Conservation (phyloP, 1,140 invertebrate genomes). For the Octopus bimaculoides region DNA sequence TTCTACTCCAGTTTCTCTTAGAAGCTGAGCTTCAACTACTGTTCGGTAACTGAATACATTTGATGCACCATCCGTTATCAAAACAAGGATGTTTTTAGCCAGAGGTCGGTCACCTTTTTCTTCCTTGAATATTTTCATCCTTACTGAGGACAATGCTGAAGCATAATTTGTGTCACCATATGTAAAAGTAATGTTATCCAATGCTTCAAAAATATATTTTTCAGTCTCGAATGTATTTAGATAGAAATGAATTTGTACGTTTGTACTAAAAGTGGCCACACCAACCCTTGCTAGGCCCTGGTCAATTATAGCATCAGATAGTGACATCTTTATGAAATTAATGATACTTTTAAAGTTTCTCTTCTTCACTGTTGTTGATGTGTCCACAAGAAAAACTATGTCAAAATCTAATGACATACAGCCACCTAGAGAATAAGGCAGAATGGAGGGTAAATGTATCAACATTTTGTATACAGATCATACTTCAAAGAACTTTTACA, state of each 20-base stretch:
- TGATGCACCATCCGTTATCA: conserved; percentile 44
- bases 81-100: conserved; percentile 27
- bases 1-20: conserved; percentile 27
- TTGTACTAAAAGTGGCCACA: conserved; percentile 13
- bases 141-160: conserved; percentile 19
- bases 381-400: conserved; percentile 18
- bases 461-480: too few relatives aligned
- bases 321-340: conserved; percentile 9
- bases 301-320: conserved; percentile 12
- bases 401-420: conserved; percentile 14
- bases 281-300: conserved; percentile 9
- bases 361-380: conserved; percentile 17
- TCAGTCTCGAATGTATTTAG: conserved; percentile 12
- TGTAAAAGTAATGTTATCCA: conserved; percentile 8
- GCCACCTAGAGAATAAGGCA: conserved; percentile 3
- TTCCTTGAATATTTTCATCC: conserved; percentile 29
- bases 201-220: not conserved
- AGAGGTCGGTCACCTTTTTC: conserved; percentile 31
- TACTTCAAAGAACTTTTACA: too few relatives aligned
- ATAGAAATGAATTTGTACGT: conserved; percentile 9
- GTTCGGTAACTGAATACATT: conserved; percentile 39
- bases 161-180: conserved; percentile 17
- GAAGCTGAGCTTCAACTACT: conserved; percentile 34
- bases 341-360: conserved; percentile 16
- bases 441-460: not conserved